Base-by-base conservation (phyloP, 2,888 invertebrate genomes). In the Boloria selene region DNA sequence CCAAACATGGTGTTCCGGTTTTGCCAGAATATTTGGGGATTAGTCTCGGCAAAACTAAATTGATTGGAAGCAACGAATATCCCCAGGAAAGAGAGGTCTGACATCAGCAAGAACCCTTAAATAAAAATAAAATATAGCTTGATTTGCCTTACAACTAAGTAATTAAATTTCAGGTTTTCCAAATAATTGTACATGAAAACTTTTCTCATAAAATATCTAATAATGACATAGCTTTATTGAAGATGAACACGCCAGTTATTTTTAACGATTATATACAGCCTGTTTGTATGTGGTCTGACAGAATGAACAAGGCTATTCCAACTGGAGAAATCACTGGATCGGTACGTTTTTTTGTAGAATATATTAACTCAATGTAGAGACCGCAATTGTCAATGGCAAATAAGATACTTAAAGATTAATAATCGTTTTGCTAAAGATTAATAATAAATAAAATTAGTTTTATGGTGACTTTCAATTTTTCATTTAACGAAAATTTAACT, bases 191-290 rank as follows among this genome's bases (percentile, higher is more conserved):
- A 1, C 81, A 84, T 61, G 72, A 80, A 3, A 59, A 69, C 3
- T 84, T 74, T 26, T 60, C 75, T 10, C 58, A 26, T 1, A 68
- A 50, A 7, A 71, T 64, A 3, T 52, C 81, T 3, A 72, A 80
- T 22, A 78, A 85, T 56, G 86, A 86, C 51, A 81, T 87, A 22
- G 81, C 85, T 0, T 26, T 86, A 13, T 31, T 87, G 5, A 85
- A 79, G 68, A 62, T 86, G 16, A 78, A 73, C 10, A 74, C 81
- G 3, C 79, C 80, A 71, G 83, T 74, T 0, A 62, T 65, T 0
- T 84, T 75, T 31, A 77, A 69, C 17, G 76, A 81, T 14, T 85
- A 82, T 64, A 76, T 87, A 3, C 86, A 86, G 64, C 84, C 85
- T 17, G 80, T 82, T 4, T 86, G 85, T 64, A 54, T 86, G 3